Conservation (phyloP, 2,888 invertebrate genomes). For the Eupithecia subfuscata region DNA sequence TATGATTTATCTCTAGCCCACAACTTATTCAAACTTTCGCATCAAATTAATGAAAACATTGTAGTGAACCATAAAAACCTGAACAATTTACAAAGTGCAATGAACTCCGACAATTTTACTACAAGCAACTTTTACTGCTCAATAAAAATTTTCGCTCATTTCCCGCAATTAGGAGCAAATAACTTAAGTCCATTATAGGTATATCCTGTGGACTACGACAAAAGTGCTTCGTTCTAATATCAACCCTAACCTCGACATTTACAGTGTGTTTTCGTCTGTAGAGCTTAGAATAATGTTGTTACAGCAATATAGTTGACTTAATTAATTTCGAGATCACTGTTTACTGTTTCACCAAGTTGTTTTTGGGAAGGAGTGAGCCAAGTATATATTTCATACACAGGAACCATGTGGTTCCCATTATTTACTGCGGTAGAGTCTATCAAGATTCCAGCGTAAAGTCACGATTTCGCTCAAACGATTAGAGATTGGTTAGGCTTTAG, state of each 20-base stretch:
- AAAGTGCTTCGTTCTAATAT: conserved; percentile 16
- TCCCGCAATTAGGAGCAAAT: conserved; percentile 67
- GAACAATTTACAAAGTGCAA: conserved; percentile 66
- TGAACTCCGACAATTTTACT: conserved; percentile 71
- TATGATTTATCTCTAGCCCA: conserved; percentile 18
- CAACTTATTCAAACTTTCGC: conserved; percentile 35
- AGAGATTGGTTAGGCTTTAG: neutral
- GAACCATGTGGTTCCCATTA: neutral
- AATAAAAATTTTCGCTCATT: conserved; percentile 76
- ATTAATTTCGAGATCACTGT: conserved; percentile 62
- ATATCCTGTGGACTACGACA: conserved; percentile 38
- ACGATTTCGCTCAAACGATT: neutral
- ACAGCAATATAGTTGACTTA: conserved; percentile 59
- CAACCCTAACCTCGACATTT: conserved; percentile 8
- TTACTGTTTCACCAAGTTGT: conserved; percentile 48
- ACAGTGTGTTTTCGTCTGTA: conserved; percentile 16
- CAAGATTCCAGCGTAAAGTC: neutral
- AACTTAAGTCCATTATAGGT: conserved; percentile 46
- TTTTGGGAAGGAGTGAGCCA: conserved; percentile 29
- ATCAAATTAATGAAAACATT: conserved; percentile 44
- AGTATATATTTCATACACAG: conserved; percentile 6
- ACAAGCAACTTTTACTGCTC: conserved; percentile 69
- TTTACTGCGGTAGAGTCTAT: neutral
- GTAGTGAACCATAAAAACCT: conserved; percentile 57
- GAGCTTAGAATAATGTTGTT: conserved; percentile 48